Evolutionary conservation across 2,888 invertebrate species (phyloP).

Genomic region (Dolomedes plantarius): DNA sequence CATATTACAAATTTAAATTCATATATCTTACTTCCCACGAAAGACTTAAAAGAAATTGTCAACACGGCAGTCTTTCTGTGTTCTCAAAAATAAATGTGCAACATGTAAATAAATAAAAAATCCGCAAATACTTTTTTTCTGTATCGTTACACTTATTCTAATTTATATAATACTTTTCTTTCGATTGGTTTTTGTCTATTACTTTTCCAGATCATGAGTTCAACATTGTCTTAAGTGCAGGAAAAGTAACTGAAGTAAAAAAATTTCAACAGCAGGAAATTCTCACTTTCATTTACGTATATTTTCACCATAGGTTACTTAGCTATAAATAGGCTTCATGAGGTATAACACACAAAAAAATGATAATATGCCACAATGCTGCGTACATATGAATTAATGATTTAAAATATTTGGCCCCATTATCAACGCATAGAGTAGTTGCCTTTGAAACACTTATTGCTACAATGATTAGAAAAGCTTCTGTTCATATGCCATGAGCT

Average conservation of each 20-base stretch:
- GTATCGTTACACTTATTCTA: too few relatives aligned
- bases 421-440: background rate
- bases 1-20: too few relatives aligned
- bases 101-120: background rate
- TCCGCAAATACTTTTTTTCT: background rate
- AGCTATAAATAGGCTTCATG: background rate
- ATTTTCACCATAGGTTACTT: constrained; percentile 39
- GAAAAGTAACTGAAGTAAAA: background rate
- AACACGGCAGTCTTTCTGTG: constrained; percentile 45
- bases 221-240: background rate
- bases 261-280: background rate
- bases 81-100: background rate
- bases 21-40: constrained; percentile 28
- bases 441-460: background rate
- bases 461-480: too few relatives aligned
- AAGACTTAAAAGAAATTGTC: constrained; percentile 49
- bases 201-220: background rate
- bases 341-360: background rate
- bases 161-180: background rate
- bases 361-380: constrained; percentile 1
- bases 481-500: too few relatives aligned
- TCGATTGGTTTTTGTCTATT: background rate
- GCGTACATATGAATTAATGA: background rate
- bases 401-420: background rate
- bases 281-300: constrained; percentile 30